Percentiles rank a stretch among this genome's conserved stretches.
These are phyloP conservation scores for Phrynocephalus forsythii DNA, from an alignment of 2,797 vertebrate genomes.

Conservation along the genomic window DNA sequence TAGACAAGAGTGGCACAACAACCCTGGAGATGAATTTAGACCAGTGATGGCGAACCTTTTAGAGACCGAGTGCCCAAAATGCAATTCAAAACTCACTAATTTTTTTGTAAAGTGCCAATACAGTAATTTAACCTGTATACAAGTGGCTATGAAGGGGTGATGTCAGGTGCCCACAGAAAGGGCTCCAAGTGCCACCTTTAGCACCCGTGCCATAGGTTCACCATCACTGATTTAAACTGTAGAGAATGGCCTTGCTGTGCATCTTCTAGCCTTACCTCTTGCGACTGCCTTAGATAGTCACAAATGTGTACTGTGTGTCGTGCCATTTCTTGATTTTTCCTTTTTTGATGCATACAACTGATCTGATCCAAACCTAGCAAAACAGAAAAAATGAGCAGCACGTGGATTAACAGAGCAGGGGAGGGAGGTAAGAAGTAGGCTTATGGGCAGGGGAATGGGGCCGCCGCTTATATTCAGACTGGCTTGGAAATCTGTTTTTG, in stretches of 20 bases:
- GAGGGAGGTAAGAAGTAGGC: background rate
- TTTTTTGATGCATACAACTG: slow-evolving; percentile 79
- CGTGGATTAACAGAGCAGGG: background rate
- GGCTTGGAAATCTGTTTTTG: background rate
- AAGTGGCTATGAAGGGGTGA: too few relatives aligned
- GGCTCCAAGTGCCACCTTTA: too few relatives aligned
- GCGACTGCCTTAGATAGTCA: slow-evolving; percentile 72
- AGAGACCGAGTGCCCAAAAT: too few relatives aligned
- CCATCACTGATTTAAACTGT: background rate
- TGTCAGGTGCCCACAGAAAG: too few relatives aligned
- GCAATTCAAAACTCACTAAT: too few relatives aligned
- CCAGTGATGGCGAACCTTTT: too few relatives aligned
- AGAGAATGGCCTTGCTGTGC: background rate
- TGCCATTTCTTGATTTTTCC: slow-evolving; percentile 64
- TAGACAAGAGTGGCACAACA: background rate
- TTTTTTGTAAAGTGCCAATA: too few relatives aligned
- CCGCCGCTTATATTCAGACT: background rate
- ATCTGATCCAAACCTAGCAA: slow-evolving; percentile 83
- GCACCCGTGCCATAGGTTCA: too few relatives aligned
- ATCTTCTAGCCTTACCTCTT: slow-evolving; percentile 81
- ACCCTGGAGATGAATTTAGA: background rate
- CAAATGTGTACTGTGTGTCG: slow-evolving; percentile 63
- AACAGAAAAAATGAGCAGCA: slow-evolving; percentile 23
- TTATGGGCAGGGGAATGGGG: background rate
- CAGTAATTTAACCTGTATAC: too few relatives aligned